Evolutionary conservation across 1,140 invertebrate species (phyloP), one percentile per base, ranked within the genome.

Genomic region (Teleogryllus occipitalis): DNA sequence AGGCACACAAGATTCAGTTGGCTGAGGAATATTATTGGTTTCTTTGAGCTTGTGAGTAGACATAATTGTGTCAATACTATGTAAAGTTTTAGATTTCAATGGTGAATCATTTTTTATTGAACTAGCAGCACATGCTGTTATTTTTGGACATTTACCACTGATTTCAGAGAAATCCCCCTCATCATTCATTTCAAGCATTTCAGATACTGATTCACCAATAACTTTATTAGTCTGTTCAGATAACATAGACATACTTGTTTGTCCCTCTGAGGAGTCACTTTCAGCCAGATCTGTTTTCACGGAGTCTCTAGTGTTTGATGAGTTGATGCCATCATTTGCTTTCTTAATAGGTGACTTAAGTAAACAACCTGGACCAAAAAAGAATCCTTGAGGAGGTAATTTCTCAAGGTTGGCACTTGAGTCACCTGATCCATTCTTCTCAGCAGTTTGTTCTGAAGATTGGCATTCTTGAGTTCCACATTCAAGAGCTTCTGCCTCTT

Each of bases 311-410:
- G 18, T 18, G 10, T 10, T 18, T 65, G 54, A 65, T 14, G 10
- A 14, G 54, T 65, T 65, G 10, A 14, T 18, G 27, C 27, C 27
- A 39, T 39, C 27, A 39, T 39, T 39, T 65, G 54, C 7, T 65
- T 65, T 65, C 54, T 65, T 65, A 18, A 65, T 65, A 18, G 54
- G 54, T 14, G 54, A 65, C 54, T 65, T 65, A 15, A n/a, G 48
- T 21, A 73, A 78, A 47, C 65, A 78, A 0, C 78, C 65, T 27
- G 27, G 78, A 27, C 78, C 78, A 73, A 78, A 78, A 78, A 78
- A 78, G 21, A 78, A 78, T 47, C 27, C 39, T 49, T 78, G 65
- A 22, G 22, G 12, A n/a, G 78, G 78, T 73, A 21, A 49, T 73
- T 72, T 78, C 7, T 48, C 47, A 65, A 10, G 10, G 10, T 14